A percentile compares a stretch with the other conserved stretches of the same genome.
Evolutionary conservation across 2,888 invertebrate species (phyloP).

Genomic region (Stenchaetothrips biformis): DNA sequence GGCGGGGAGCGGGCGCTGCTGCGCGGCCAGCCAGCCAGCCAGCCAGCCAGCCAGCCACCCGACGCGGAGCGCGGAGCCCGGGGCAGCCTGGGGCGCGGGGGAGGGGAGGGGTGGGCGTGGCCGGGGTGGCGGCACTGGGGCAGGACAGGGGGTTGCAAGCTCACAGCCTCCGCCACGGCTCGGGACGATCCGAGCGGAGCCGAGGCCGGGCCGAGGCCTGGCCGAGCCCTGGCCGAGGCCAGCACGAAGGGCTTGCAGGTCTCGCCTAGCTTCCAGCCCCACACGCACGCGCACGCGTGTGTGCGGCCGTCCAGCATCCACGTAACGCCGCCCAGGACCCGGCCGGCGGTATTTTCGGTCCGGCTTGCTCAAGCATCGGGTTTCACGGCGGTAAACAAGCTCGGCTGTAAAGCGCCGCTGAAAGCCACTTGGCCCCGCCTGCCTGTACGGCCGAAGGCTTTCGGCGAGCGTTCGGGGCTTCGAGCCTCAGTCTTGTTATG

Average conservation of each 20-base stretch:
- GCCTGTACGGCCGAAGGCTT: no score
- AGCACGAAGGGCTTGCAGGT: neutral
- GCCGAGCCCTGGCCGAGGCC: neutral
- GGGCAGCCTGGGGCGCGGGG: neutral
- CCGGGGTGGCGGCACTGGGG: no score
- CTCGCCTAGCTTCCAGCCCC: neutral
- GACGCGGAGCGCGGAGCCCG: neutral
- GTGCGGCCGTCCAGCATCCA: neutral
- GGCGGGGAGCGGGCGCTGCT: neutral
- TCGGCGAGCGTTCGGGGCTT: no score
- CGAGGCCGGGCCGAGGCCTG: neutral
- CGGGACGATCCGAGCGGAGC: conserved; percentile 8
- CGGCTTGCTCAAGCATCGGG: no score
- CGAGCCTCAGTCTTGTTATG: no score
- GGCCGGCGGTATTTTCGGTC: no score
- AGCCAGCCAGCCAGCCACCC: neutral
- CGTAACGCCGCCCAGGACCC: neutral
- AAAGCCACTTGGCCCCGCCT: no score
- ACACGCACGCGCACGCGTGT: neutral
- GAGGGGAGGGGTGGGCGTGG: no score
- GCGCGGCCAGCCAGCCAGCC: neutral
- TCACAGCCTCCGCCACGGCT: conserved; percentile 11
- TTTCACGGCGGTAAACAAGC: no score
- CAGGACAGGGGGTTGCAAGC: no score
- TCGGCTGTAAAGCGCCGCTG: no score